Evolutionary conservation across 2,888 invertebrate species (phyloP).

Genomic region (Phortica okadai): DNA sequence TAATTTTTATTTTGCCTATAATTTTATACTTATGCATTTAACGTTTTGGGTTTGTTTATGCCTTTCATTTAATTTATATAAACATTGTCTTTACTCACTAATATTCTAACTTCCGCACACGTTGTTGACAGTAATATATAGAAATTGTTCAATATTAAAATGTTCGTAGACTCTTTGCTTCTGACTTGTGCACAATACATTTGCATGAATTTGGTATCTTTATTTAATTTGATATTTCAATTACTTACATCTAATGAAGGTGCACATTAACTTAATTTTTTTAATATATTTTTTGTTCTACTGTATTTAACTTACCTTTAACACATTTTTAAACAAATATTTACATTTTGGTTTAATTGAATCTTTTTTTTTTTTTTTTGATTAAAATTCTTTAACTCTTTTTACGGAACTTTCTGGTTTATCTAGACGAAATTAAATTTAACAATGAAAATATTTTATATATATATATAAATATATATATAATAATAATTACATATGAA

Average conservation of each 20-base stretch:
- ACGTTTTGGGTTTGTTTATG: not conserved
- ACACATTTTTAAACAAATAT: no score
- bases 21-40: conserved; percentile 37
- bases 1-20: conserved; percentile 46
- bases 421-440: no score
- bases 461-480: not conserved
- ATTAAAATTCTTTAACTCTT: no score
- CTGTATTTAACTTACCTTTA: not conserved
- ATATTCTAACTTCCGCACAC: no score
- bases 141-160: not conserved
- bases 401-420: no score
- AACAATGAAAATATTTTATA: not conserved
- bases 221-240: not conserved
- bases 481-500: not conserved
- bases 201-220: not conserved
- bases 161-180: conserved; percentile 33
- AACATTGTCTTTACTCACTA: no score
- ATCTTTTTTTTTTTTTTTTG: conserved; percentile 22
- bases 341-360: not conserved
- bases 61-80: no score
- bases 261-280: no score
- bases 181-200: not conserved
- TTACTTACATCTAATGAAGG: no score
- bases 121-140: no score
- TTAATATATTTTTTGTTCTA: not conserved